phyloP scores from a whole-genome alignment of 1,140 invertebrate species.

The Augochlora pura region DNA sequence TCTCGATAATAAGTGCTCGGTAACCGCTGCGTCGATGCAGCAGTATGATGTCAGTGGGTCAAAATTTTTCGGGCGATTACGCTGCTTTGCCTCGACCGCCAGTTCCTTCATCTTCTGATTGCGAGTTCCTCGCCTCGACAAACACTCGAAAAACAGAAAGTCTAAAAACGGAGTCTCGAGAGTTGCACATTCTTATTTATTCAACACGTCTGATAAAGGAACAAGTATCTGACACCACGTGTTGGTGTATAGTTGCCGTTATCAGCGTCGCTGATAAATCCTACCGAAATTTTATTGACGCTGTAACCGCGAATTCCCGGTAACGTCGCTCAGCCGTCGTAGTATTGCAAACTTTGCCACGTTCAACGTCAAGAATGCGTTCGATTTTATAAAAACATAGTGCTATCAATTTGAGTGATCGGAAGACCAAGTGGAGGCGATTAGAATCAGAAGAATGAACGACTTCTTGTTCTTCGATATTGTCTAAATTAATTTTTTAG shows the following conservation, averaged over 20 bases:
- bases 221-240: constrained; percentile 45
- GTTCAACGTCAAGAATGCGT: no score
- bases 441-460: no score
- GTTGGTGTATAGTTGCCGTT: constrained; percentile 33
- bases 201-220: constrained; percentile 47
- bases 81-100: no score
- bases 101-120: neutral
- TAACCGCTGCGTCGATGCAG: constrained; percentile 10
- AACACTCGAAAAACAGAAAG: neutral
- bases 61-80: no score
- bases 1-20: neutral
- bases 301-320: constrained; percentile 1
- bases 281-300: constrained; percentile 54
- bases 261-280: constrained; percentile 57
- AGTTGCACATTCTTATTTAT: constrained; percentile 65
- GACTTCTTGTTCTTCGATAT: no score
- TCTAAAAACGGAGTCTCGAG: neutral
- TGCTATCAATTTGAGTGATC: no score
- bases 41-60: no score
- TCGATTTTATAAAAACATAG: no score
- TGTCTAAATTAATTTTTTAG: no score
- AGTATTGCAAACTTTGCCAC: neutral
- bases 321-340: constrained; percentile 4
- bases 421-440: no score
- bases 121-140: neutral